phyloP scores from a whole-genome alignment of 2,113 vertebrate genomes.

The Hipposideros armiger region DNA sequence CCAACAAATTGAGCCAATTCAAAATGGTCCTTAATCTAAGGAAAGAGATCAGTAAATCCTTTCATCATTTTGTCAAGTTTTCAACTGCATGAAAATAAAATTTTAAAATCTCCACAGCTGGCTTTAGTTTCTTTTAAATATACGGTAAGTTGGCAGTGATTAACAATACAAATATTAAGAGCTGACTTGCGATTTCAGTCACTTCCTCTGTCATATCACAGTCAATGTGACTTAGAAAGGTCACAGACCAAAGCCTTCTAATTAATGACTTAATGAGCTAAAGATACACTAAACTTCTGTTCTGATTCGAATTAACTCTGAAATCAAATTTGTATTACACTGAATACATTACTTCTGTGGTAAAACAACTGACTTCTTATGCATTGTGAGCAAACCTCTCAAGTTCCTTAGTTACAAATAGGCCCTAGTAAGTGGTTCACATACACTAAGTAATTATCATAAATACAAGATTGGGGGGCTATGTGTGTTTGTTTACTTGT shows the following conservation, averaged over 20 bases:
- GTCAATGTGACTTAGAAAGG: background rate
- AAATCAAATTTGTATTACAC: slow-evolving; percentile 15
- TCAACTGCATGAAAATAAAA: slow-evolving; percentile 22
- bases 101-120: background rate
- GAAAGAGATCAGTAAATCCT: slow-evolving; percentile 2
- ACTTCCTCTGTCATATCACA: background rate
- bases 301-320: slow-evolving; percentile 29
- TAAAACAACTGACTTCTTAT: background rate
- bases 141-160: background rate
- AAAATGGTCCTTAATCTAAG: background rate
- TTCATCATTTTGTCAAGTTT: background rate
- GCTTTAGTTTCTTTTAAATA: background rate
- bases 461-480: background rate
- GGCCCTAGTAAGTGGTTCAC: background rate
- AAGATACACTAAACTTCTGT: background rate
- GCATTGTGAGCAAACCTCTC: background rate
- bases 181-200: background rate
- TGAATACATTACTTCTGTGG: background rate
- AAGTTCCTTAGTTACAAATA: background rate
- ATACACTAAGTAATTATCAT: background rate
- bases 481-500: background rate
- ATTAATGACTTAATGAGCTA: background rate
- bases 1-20: background rate
- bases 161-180: background rate
- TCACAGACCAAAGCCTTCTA: background rate